A percentile compares a stretch with the other conserved stretches of the same genome.
Evolutionary conservation across 2,113 vertebrate genomes (phyloP).

Genomic region (Nipponia nippon): DNA sequence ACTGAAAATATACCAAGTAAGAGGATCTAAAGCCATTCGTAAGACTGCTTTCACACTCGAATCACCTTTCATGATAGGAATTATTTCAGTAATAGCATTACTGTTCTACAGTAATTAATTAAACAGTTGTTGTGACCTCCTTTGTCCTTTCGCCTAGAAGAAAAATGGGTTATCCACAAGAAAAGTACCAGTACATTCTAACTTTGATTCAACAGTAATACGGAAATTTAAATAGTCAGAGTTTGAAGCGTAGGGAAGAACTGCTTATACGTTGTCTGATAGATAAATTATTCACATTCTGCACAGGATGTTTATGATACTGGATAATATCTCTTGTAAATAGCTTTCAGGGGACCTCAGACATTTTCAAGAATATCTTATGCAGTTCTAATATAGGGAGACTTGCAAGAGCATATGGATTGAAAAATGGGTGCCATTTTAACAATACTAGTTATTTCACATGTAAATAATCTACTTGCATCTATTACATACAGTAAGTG

Average conservation of each 20-base stretch:
- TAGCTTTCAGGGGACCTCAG: background rate
- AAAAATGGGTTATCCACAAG: background rate
- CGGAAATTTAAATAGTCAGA: background rate
- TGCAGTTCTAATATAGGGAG: background rate
- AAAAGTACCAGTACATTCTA: background rate
- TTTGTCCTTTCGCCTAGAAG: background rate
- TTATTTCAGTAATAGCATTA: background rate
- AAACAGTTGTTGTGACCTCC: background rate
- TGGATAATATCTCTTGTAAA: background rate
- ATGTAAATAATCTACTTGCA: background rate
- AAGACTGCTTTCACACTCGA: background rate
- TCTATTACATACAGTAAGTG: background rate
- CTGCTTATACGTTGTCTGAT: background rate
- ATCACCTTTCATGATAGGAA: background rate
- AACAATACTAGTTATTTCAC: background rate
- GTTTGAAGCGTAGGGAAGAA: background rate
- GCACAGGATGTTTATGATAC: background rate
- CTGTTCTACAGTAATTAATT: background rate
- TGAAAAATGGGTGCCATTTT: background rate
- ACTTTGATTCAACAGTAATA: background rate
- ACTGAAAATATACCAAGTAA: background rate
- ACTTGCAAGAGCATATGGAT: background rate
- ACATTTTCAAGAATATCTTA: background rate
- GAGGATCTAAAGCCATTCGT: background rate
- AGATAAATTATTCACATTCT: background rate